Percentiles rank a stretch among this genome's conserved stretches.
Evolutionary conservation across 2,888 invertebrate species (phyloP).

Genomic region (Piscicola geometra): DNA sequence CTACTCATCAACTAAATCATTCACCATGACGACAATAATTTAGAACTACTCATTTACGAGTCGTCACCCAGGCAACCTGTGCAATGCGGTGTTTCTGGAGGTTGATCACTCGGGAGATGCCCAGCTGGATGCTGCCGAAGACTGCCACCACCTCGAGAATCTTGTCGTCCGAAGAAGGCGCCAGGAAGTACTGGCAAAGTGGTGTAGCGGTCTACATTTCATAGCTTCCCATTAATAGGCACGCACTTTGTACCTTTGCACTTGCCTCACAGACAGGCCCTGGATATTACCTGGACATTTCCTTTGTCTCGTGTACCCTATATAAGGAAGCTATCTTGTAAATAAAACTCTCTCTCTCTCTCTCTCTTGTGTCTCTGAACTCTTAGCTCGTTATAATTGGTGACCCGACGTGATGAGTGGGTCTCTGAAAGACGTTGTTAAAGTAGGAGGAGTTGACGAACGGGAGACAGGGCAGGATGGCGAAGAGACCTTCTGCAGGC

Average conservation of each 20-base stretch:
- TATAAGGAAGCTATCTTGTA: too few species aligned
- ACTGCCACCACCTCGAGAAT: constrained; percentile 95
- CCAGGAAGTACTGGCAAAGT: constrained; percentile 65
- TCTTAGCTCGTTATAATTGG: too few species aligned
- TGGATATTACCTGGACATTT: too few species aligned
- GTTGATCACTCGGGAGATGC: constrained; percentile 87
- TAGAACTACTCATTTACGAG: too few species aligned
- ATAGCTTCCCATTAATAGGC: background rate
- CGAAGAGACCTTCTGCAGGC: background rate
- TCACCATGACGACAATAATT: too few species aligned
- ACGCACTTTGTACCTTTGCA: background rate
- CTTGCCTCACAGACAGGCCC: background rate
- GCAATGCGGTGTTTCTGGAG: constrained; percentile 94
- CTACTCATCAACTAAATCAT: too few species aligned
- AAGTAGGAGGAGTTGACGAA: background rate
- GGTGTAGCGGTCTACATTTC: background rate
- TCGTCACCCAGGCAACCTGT: constrained; percentile 61
- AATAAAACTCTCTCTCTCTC: too few species aligned
- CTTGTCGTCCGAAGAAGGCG: constrained; percentile 91
- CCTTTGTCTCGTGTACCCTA: too few species aligned
- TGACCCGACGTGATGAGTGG: too few species aligned
- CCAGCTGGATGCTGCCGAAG: constrained; percentile 95
- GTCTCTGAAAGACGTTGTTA: background rate
- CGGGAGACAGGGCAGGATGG: background rate
- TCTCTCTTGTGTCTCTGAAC: too few species aligned